These are phyloP conservation scores for Apis dorsata DNA, from an alignment of 1,140 invertebrate species.

Conservation along the genomic window DNA sequence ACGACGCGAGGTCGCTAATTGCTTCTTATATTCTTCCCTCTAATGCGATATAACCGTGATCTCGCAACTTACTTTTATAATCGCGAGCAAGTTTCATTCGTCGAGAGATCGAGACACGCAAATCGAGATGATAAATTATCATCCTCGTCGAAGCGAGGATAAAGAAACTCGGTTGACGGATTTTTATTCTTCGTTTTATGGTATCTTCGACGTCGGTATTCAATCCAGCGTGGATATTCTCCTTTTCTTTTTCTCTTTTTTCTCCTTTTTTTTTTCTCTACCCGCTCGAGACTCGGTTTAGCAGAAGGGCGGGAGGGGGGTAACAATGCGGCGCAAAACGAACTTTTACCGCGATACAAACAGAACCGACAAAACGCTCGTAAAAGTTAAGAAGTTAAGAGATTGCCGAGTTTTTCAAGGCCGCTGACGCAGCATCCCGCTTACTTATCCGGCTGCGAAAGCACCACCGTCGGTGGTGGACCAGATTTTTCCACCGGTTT, in stretches of 20 bases:
- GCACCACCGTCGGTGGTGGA: neutral
- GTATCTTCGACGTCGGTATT: neutral
- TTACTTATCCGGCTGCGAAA: neutral
- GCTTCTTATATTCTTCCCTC: neutral
- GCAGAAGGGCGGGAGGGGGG: neutral
- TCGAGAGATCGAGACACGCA: too few relatives aligned
- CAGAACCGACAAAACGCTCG: conserved; percentile 50
- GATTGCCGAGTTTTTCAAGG: conserved; percentile 63
- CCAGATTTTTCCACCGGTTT: conserved; percentile 26
- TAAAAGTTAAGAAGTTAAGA: conserved; percentile 60
- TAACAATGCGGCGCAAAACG: conserved; percentile 41
- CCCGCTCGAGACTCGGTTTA: neutral
- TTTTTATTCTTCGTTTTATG: neutral
- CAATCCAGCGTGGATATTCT: neutral
- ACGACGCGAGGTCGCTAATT: neutral
- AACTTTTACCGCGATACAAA: conserved; percentile 58
- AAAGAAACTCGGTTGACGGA: neutral
- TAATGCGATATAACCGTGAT: too few relatives aligned
- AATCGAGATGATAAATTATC: too few relatives aligned
- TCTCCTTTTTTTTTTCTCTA: too few relatives aligned
- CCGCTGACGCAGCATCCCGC: conserved; percentile 19
- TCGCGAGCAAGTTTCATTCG: neutral
- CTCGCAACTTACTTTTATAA: neutral
- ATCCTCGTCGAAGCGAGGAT: neutral
- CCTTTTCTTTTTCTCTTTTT: neutral